Evolutionary conservation across 2,888 invertebrate genomes (phyloP).

Genomic region (Tachina fera): DNA sequence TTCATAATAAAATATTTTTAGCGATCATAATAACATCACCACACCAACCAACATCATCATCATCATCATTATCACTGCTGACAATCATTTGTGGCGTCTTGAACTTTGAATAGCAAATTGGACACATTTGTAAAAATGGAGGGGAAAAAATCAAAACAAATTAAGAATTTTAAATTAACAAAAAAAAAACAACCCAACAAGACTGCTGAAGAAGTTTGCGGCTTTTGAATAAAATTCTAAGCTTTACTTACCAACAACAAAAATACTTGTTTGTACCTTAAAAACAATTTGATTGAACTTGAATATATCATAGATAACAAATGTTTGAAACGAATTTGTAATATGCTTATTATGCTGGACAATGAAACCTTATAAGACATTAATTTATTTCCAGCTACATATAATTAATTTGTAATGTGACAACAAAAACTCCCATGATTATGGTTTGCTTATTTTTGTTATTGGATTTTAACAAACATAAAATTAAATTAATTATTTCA

Average conservation of each 20-base stretch:
- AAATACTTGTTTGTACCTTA: background rate
- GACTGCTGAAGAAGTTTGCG: conserved; percentile 6
- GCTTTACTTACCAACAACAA: background rate
- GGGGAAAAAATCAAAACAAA: conserved; percentile 25
- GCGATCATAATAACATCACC: conserved; percentile 52
- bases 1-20: conserved; percentile 40
- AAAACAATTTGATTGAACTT: conserved; percentile 23
- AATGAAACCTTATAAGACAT: background rate
- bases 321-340: conserved; percentile 23
- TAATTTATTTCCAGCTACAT: background rate
- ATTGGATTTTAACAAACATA: background rate
- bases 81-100: conserved; percentile 45
- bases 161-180: conserved; percentile 39
- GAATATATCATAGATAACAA: background rate
- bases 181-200: background rate
- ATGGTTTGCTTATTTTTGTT: background rate
- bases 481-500: background rate
- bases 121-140: conserved; percentile 20
- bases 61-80: background rate
- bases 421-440: background rate
- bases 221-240: conserved; percentile 10
- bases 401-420: background rate
- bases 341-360: conserved; percentile 2
- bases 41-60: too few relatives aligned
- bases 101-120: conserved; percentile 59